These are phyloP conservation scores for Sycophaga agraensis DNA, from an alignment of 1,140 invertebrate species.

Conservation along the genomic window DNA sequence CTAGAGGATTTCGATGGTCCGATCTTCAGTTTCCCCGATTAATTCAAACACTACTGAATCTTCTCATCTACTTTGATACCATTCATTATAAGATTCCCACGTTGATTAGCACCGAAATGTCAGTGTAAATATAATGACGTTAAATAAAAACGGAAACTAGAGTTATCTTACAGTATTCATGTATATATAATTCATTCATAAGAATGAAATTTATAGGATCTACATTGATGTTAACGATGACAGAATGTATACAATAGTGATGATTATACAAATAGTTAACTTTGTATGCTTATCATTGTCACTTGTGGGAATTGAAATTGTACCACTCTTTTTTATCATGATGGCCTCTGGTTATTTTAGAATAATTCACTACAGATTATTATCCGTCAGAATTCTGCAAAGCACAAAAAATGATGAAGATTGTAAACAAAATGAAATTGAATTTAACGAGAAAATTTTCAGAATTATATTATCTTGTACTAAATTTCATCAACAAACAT, in stretches of 20 bases:
- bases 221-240: slow-evolving; percentile 10
- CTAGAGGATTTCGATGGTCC: no score
- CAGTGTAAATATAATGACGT: no score
- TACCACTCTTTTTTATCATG: neutral
- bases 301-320: neutral
- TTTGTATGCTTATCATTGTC: neutral
- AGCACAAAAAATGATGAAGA: no score
- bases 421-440: neutral
- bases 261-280: neutral
- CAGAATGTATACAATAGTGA: neutral
- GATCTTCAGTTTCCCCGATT: no score
- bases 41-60: no score
- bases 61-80: no score
- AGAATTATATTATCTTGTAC: neutral
- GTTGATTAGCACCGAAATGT: no score
- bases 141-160: no score
- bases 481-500: slow-evolving; percentile 5
- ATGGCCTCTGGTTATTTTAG: slow-evolving; percentile 16
- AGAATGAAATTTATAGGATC: no score
- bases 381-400: neutral
- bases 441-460: neutral
- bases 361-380: neutral
- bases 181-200: no score
- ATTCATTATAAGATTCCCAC: no score
- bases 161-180: no score